A percentile compares a stretch with the other conserved stretches of the same genome.
Conservation (phyloP, 92 coral and sea anemone species). For the Palythoa caribaeorum region DNA sequence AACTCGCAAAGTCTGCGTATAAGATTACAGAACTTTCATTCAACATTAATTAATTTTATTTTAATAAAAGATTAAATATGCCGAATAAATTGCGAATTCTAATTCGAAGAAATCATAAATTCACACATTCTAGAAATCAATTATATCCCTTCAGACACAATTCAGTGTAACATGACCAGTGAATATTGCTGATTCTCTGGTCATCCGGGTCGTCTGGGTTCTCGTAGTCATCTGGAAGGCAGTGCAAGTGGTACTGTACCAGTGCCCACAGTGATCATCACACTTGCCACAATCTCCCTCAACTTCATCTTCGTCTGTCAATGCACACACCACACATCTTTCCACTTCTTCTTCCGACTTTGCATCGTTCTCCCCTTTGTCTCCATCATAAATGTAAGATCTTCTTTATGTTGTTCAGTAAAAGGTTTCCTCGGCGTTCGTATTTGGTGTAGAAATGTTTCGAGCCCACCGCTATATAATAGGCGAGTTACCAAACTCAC, state of each 20-base stretch:
- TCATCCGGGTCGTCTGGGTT: conserved; percentile 27
- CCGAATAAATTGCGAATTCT: not conserved
- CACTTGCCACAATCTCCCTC: conserved; percentile 20
- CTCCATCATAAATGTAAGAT: no score
- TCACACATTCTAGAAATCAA: not conserved
- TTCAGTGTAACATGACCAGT: conserved; percentile 2
- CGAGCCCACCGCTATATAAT: no score
- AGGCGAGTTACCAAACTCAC: no score
- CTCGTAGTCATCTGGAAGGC: conserved; percentile 20
- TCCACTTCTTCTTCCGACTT: conserved; percentile 13
- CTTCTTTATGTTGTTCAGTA: no score
- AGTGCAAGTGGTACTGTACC: conserved; percentile 19
- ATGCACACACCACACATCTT: not conserved
- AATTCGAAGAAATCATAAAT: not conserved
- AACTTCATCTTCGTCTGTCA: conserved; percentile 26
- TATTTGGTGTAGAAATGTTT: no score
- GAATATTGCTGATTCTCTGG: not conserved
- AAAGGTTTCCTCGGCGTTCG: no score
- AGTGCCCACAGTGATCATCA: not conserved
- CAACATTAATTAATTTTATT: not conserved
- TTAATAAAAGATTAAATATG: conserved; percentile 8
- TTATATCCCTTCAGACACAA: not conserved
- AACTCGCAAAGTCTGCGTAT: conserved; percentile 10
- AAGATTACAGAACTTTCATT: not conserved
- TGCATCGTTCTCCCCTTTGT: not conserved